These are phyloP conservation scores for Balanococcus diminutus DNA, from an alignment of 2,888 invertebrate species.

Conservation along the genomic window DNA sequence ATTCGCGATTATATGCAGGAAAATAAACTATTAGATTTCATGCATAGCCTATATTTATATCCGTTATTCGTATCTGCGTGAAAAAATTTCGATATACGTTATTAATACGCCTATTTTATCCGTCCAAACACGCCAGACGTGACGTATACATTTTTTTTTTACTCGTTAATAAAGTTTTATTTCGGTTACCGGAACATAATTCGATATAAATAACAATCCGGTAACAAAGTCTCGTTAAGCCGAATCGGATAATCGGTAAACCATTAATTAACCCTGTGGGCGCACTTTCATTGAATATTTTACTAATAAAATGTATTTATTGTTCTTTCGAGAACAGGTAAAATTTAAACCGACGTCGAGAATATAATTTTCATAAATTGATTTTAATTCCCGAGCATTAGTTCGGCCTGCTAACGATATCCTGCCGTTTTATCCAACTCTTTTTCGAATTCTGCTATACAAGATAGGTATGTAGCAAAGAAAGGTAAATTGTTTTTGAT, in stretches of 20 bases:
- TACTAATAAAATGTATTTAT: slow-evolving; percentile 17
- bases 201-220: not conserved
- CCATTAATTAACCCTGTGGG: slow-evolving; percentile 34
- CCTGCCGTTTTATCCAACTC: not conserved
- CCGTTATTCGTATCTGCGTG: not conserved
- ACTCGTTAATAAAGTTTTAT: slow-evolving; percentile 5
- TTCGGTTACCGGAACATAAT: not conserved
- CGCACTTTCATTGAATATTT: slow-evolving; percentile 21
- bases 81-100: not conserved
- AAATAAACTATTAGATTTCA: not conserved
- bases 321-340: slow-evolving; percentile 28
- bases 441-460: not conserved
- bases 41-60: not conserved
- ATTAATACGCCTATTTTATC: not conserved
- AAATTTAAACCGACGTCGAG: not conserved
- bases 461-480: not conserved
- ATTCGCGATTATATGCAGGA: not conserved
- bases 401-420: not conserved
- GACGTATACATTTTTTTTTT: not conserved
- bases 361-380: slow-evolving; percentile 34
- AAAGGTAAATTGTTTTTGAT: slow-evolving; percentile 5
- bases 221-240: slow-evolving; percentile 18
- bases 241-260: slow-evolving; percentile 15
- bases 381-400: slow-evolving; percentile 24
- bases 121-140: not conserved